Percentiles rank a stretch among this genome's conserved stretches.
phyloP scores from a whole-genome alignment of 2,113 vertebrate genomes.

The Coptodon rendalli region DNA sequence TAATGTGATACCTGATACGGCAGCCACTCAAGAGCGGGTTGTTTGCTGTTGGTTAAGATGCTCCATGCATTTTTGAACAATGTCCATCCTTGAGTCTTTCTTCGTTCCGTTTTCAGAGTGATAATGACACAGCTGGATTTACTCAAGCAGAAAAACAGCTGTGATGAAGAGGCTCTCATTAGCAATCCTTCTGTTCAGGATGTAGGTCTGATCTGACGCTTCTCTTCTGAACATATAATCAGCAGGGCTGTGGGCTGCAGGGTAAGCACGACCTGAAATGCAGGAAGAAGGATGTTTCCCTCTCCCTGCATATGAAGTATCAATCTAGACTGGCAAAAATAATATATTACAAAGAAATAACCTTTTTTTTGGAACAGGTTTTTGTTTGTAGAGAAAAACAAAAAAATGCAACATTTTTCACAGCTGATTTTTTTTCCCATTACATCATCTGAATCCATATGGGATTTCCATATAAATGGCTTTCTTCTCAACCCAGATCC shows the following conservation, averaged over 20 bases:
- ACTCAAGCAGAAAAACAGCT: slow-evolving; percentile 2
- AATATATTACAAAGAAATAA: background rate
- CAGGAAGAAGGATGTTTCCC: background rate
- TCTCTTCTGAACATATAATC: background rate
- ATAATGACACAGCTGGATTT: slow-evolving; percentile 4
- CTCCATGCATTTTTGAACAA: background rate
- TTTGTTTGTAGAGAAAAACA: background rate
- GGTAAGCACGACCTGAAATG: background rate
- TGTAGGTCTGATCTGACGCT: background rate
- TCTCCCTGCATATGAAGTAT: background rate
- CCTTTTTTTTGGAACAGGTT: background rate
- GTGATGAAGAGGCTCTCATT: slow-evolving; percentile 32
- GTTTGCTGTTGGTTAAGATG: background rate
- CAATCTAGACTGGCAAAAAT: background rate
- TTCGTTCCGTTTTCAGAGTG: background rate
- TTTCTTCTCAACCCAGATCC: slow-evolving; percentile 22
- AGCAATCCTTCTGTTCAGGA: background rate
- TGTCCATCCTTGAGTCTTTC: background rate
- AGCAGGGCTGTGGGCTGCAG: background rate
- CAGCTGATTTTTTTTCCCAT: background rate
- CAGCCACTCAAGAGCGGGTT: background rate
- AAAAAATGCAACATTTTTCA: background rate
- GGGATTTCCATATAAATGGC: slow-evolving; percentile 56
- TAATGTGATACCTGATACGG: background rate
- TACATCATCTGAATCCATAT: slow-evolving; percentile 1